These are phyloP conservation scores for Chrysopilus asiliformis DNA, from an alignment of 2,888 invertebrate species.

Conservation along the genomic window DNA sequence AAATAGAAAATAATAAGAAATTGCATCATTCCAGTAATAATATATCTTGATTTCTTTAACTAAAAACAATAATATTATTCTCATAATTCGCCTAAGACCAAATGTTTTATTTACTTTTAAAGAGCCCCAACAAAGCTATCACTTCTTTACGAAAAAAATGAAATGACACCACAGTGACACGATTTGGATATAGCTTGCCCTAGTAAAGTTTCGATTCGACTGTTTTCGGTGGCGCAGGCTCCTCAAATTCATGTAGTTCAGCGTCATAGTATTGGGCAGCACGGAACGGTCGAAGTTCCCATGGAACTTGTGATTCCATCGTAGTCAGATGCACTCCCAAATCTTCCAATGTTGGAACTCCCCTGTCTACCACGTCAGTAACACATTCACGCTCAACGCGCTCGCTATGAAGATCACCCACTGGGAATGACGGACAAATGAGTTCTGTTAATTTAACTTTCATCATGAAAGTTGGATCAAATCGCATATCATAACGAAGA, in stretches of 20 bases:
- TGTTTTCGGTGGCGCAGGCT: slow-evolving; percentile 42
- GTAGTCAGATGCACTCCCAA: slow-evolving; percentile 63
- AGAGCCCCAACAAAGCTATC: no score
- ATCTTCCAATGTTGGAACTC: slow-evolving; percentile 72
- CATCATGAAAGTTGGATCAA: slow-evolving; percentile 50
- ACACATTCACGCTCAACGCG: slow-evolving; percentile 71
- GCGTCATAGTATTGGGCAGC: slow-evolving; percentile 58
- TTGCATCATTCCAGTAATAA: no score
- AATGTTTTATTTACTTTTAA: no score
- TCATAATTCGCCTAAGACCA: no score
- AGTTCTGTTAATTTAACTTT: slow-evolving; percentile 49
- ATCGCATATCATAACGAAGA: slow-evolving; percentile 55
- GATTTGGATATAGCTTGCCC: no score
- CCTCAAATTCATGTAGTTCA: slow-evolving; percentile 59
- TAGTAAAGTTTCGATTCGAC: no score
- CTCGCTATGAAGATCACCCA: slow-evolving; percentile 61
- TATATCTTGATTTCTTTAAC: no score
- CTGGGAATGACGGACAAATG: slow-evolving; percentile 51
- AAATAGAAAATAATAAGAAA: no score
- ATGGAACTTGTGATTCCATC: slow-evolving; percentile 69
- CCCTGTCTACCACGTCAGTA: slow-evolving; percentile 49
- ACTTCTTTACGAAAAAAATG: no score
- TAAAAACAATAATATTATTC: no score
- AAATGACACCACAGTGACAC: no score
- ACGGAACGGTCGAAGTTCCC: slow-evolving; percentile 62